These are phyloP conservation scores for Litoditis marina DNA, from an alignment of 2,888 invertebrate genomes.

Conservation along the genomic window DNA sequence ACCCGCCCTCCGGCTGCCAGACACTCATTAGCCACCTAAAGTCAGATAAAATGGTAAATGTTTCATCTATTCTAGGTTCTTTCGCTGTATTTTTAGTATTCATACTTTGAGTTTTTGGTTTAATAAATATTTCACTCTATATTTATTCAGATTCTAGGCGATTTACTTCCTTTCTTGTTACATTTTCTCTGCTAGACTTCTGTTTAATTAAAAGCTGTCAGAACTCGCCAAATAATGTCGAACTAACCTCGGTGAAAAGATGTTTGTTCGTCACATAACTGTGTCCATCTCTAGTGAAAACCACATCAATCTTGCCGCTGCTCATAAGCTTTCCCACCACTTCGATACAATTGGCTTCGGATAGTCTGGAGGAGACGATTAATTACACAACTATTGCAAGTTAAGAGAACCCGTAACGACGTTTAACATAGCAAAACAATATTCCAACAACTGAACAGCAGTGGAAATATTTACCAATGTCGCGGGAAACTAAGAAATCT, in stretches of 20 bases:
- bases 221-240: too few species aligned
- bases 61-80: not conserved
- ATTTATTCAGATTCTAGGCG: not conserved
- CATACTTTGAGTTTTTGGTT: too few species aligned
- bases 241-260: conserved; percentile 76
- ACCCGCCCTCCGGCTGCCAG: conserved; percentile 72
- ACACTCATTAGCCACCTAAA: conserved; percentile 53
- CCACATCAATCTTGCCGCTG: conserved; percentile 80
- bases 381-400: too few species aligned
- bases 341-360: conserved; percentile 94
- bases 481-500: too few species aligned
- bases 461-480: too few species aligned
- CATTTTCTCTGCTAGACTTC: not conserved
- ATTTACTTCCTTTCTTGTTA: not conserved
- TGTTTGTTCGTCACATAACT: conserved; percentile 92
- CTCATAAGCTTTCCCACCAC: conserved; percentile 84
- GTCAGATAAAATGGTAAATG: not conserved
- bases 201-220: not conserved
- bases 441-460: too few species aligned
- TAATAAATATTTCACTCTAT: too few species aligned
- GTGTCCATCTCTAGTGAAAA: conserved; percentile 92
- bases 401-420: too few species aligned
- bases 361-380: conserved; percentile 71
- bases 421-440: too few species aligned
- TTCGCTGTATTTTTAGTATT: too few species aligned